phyloP scores from a whole-genome alignment of 1,140 invertebrate genomes.

The Copidosoma floridanum region DNA sequence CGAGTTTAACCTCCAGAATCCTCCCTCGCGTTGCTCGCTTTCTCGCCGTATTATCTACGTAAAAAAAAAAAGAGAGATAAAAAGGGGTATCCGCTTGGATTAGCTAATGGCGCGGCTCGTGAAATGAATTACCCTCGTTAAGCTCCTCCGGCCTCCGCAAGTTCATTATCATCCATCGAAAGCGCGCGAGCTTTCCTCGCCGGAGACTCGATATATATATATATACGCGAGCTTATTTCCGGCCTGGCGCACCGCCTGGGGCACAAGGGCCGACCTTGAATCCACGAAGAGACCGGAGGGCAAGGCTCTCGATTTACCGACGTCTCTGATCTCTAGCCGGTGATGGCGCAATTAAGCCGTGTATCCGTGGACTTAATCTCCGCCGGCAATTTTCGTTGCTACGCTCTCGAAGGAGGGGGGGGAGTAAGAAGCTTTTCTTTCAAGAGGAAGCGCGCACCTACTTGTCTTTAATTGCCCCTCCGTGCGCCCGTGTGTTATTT shows the following conservation, averaged over 20 bases:
- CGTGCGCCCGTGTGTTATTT: no score
- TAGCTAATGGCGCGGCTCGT: not conserved
- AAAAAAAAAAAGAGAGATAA: not conserved
- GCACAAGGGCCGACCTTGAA: not conserved
- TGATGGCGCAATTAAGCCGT: constrained; percentile 3
- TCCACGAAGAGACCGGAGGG: not conserved
- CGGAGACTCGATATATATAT: no score
- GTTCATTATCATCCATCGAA: constrained; percentile 12
- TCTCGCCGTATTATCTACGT: no score
- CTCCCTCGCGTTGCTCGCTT: no score
- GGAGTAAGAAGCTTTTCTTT: no score
- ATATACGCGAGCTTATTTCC: no score
- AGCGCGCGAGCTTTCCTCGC: not conserved
- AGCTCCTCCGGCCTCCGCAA: not conserved
- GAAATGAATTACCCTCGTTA: constrained; percentile 12
- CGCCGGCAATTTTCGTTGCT: not conserved
- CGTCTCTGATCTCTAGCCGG: no score
- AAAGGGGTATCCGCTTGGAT: not conserved
- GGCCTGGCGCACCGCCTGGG: no score
- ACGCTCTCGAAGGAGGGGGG: no score
- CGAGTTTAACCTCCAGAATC: not conserved
- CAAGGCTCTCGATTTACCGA: no score
- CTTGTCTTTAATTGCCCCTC: no score
- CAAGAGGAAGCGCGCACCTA: no score
- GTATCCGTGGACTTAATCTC: constrained; percentile 1